Evolutionary conservation across 2,113 vertebrate species (phyloP).

Genomic region (Ginglymostoma cirratum): DNA sequence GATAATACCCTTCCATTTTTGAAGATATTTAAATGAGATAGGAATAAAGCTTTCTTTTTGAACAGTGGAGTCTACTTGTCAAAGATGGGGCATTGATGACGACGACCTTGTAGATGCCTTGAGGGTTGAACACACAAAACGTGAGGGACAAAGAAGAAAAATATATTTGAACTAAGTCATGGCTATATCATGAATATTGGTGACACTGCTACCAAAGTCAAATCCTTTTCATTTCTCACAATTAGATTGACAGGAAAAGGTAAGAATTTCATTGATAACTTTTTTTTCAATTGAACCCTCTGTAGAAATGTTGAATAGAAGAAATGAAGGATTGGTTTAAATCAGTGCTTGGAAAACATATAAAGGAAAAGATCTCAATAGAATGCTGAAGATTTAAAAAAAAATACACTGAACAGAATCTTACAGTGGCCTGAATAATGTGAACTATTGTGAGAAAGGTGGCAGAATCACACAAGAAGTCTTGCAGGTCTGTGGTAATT

Average conservation of each 20-base stretch:
- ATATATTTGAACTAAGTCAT: neutral
- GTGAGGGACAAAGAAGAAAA: neutral
- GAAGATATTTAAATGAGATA: neutral
- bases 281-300: neutral
- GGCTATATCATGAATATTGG: neutral
- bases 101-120: neutral
- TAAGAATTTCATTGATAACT: neutral
- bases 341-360: neutral
- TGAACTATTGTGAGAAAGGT: too few relatives aligned
- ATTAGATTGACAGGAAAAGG: neutral
- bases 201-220: neutral
- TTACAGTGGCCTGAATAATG: too few relatives aligned
- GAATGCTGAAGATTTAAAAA: neutral
- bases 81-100: neutral
- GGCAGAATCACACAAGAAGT: too few relatives aligned
- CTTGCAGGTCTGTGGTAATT: too few relatives aligned
- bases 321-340: neutral
- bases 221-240: neutral
- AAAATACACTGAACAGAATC: neutral
- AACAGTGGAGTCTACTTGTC: neutral
- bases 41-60: neutral
- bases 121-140: neutral
- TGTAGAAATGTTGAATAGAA: neutral
- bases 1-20: neutral
- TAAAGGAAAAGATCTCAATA: neutral